Percentiles rank a stretch among this genome's conserved stretches.
Conservation (phyloP, 1,140 invertebrate genomes). For the Saccostrea cuccullata region DNA sequence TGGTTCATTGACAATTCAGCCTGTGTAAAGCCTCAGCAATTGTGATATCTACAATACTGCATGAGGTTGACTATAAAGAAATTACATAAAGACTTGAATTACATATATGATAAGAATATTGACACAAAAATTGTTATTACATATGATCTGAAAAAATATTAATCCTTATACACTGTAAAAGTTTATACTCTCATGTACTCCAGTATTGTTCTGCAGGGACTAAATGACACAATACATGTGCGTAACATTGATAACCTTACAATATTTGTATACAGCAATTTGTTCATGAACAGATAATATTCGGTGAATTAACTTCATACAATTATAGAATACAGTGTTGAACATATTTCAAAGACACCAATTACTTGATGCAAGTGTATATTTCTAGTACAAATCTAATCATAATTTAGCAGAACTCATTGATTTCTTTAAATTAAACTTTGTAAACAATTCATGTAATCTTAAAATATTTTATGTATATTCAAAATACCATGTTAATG, state of each 20-base stretch:
- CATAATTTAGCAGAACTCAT: not conserved
- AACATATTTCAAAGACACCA: not conserved
- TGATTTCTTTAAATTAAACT: not conserved
- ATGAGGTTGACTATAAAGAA: no score
- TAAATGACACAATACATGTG: not conserved
- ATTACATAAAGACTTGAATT: no score
- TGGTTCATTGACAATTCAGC: no score
- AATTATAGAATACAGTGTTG: no score
- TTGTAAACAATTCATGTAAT: conserved; percentile 11
- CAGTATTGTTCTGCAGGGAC: not conserved
- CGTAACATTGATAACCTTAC: not conserved
- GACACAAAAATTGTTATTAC: no score
- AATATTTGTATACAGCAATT: conserved; percentile 1
- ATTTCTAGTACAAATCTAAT: not conserved
- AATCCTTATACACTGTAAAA: no score
- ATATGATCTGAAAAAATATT: no score
- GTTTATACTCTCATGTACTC: not conserved
- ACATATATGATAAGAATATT: no score
- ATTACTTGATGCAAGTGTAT: conserved; percentile 3
- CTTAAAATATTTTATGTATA: not conserved
- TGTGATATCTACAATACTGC: no score
- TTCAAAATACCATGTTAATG: not conserved
- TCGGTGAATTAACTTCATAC: not conserved
- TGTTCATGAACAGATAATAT: not conserved
- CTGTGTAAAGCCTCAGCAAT: no score